These are phyloP conservation scores for Zoanthus sociatus DNA, from an alignment of 92 coral and sea anemone genomes.

Conservation along the genomic window DNA sequence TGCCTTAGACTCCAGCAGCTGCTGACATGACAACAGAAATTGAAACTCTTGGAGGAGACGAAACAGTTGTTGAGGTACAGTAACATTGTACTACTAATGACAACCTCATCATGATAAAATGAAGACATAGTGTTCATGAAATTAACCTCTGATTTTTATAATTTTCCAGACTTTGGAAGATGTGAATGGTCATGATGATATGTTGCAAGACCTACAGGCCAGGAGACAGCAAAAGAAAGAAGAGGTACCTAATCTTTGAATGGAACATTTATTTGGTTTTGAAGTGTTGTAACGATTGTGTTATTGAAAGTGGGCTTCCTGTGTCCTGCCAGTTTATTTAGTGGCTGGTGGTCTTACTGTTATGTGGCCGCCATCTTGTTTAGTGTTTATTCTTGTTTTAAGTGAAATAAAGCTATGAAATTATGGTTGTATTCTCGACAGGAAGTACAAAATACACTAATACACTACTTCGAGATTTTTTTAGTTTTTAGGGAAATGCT, in stretches of 20 bases:
- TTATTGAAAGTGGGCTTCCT: no score
- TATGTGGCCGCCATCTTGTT: no score
- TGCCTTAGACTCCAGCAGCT: conserved; percentile 12
- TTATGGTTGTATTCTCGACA: no score
- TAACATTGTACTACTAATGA: not conserved
- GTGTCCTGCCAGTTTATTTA: no score
- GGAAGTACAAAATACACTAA: no score
- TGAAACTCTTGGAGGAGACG: conserved; percentile 25
- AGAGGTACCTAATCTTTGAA: not conserved
- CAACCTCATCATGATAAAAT: no score
- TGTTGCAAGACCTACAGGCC: conserved; percentile 48
- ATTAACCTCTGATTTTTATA: not conserved
- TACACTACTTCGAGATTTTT: no score
- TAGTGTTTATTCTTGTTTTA: no score
- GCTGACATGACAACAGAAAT: conserved; percentile 34
- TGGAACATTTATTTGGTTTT: not conserved
- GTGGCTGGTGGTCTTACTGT: no score
- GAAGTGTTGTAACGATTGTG: not conserved
- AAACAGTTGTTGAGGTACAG: conserved; percentile 31
- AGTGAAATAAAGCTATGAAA: no score
- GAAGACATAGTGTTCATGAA: no score
- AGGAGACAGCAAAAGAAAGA: conserved; percentile 45
- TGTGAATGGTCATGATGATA: conserved; percentile 23
- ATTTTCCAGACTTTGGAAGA: conserved; percentile 18
- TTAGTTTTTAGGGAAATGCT: no score